Conservation (phyloP, 2,888 invertebrate species). For the Caenorhabditis zanzibari region DNA sequence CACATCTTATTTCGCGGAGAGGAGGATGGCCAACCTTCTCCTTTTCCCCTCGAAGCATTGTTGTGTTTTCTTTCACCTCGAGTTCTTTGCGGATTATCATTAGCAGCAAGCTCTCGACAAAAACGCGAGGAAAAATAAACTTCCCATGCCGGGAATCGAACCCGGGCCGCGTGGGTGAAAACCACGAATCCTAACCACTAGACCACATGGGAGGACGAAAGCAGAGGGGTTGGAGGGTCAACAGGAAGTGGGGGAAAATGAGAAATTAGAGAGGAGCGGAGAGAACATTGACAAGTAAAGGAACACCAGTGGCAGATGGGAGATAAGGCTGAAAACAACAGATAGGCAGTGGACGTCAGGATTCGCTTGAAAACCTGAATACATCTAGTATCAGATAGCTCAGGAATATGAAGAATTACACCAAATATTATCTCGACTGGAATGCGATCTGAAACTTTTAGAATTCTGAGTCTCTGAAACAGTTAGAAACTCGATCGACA, state of each 20-base stretch:
- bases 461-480: neutral
- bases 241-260: neutral
- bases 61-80: constrained; percentile 33
- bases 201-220: constrained; percentile 73
- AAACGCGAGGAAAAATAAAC: constrained; percentile 30
- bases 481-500: too few species aligned
- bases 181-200: constrained; percentile 81
- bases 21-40: constrained; percentile 48
- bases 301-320: neutral
- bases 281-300: neutral
- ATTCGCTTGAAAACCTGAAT: too few species aligned
- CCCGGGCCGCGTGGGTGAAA: constrained; percentile 82
- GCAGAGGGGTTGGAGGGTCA: neutral
- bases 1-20: constrained; percentile 51
- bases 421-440: too few species aligned
- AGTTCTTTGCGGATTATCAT: constrained; percentile 49
- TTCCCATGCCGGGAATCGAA: constrained; percentile 82
- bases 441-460: neutral
- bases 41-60: constrained; percentile 18
- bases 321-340: neutral
- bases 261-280: neutral
- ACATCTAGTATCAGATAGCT: too few species aligned
- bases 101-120: constrained; percentile 1
- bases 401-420: too few species aligned
- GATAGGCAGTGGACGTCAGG: too few species aligned